Evolutionary conservation across 1,140 invertebrate species (phyloP).

Genomic region (Anagrus nilaparvatae): DNA sequence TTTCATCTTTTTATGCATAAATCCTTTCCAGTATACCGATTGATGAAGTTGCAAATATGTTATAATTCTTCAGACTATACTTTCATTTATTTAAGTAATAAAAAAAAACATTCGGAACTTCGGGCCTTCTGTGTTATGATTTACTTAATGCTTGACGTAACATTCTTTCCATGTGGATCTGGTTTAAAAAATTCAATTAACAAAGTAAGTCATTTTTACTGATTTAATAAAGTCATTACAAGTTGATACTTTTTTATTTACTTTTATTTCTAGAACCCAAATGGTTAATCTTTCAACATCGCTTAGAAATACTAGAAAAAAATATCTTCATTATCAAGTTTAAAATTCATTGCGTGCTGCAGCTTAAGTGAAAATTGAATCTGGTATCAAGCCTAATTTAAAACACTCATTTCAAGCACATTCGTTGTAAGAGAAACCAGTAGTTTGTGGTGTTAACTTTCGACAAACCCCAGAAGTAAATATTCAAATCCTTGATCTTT

Average conservation of each 20-base stretch:
- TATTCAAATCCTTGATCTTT: conserved; percentile 76
- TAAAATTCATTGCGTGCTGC: conserved; percentile 35
- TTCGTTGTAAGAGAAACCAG: conserved; percentile 18
- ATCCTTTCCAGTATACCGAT: too few species aligned
- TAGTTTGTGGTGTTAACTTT: conserved; percentile 26
- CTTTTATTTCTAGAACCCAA: conserved; percentile 47
- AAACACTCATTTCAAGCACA: conserved; percentile 5
- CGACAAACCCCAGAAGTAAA: conserved; percentile 33
- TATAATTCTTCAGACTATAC: too few species aligned
- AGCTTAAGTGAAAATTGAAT: conserved; percentile 22
- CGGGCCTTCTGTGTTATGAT: conserved; percentile 35
- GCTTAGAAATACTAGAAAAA: conserved; percentile 52
- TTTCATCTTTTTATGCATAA: too few species aligned
- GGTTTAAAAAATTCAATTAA: conserved; percentile 24
- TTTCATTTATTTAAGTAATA: too few species aligned
- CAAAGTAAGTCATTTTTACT: conserved; percentile 23
- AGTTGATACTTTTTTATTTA: not conserved
- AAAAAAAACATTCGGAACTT: too few species aligned
- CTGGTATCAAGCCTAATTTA: too few species aligned
- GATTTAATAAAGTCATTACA: conserved; percentile 2
- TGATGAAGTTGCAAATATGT: too few species aligned
- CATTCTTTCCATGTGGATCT: conserved; percentile 29
- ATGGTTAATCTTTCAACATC: conserved; percentile 55
- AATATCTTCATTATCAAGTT: conserved; percentile 49
- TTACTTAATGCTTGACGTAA: conserved; percentile 39